Conservation (phyloP, 2,888 invertebrate species). For the Cylindroiulus punctatus region DNA sequence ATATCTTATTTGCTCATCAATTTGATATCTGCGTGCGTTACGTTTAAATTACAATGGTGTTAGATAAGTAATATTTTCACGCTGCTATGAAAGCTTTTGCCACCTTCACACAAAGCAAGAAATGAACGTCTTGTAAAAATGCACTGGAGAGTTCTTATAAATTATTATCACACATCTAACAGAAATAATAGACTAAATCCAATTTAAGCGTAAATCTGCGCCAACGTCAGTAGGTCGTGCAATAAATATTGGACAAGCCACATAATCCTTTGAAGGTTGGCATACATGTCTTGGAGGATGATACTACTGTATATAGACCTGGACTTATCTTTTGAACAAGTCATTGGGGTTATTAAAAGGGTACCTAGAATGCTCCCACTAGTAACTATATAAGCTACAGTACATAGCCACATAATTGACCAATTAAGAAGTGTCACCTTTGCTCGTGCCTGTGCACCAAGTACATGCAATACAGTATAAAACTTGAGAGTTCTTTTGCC, state of each 20-base stretch:
- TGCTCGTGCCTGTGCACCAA: no score
- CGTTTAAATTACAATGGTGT: background rate
- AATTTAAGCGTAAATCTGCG: background rate
- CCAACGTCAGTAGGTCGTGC: background rate
- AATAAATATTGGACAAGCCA: slow-evolving; percentile 22
- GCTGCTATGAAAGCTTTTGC: background rate
- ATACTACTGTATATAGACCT: no score
- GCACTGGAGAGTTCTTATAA: background rate
- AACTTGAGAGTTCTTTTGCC: no score
- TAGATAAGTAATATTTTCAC: background rate
- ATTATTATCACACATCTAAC: background rate
- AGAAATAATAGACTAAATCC: background rate
- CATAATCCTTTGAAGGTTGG: background rate
- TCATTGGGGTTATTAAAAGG: background rate
- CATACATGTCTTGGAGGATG: background rate
- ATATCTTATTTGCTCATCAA: slow-evolving; percentile 12
- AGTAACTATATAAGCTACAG: background rate
- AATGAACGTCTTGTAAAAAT: background rate
- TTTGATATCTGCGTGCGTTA: background rate
- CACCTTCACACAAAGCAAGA: background rate
- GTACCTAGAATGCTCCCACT: background rate
- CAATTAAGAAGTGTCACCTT: no score
- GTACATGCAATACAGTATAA: no score
- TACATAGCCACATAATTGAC: background rate
- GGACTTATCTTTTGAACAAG: background rate